Conservation (phyloP, 2,113 vertebrate species). For the Empidonax alnorum region DNA sequence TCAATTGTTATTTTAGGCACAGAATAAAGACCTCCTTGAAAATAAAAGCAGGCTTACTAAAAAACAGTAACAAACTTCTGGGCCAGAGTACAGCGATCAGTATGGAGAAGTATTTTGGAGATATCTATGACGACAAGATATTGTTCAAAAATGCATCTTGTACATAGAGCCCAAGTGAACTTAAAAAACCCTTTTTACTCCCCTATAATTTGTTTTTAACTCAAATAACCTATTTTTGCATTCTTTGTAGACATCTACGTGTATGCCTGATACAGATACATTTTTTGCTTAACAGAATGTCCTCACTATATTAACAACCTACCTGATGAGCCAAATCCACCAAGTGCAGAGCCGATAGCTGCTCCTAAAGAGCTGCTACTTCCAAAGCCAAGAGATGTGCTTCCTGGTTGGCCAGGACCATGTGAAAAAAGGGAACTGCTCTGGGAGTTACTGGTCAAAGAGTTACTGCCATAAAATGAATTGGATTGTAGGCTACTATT, state of each 20-base stretch:
- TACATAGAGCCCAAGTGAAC: not conserved
- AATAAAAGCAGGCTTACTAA: not conserved
- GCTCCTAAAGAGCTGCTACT: constrained; percentile 90
- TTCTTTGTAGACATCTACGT: not conserved
- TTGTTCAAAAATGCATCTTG: not conserved
- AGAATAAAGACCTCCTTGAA: not conserved
- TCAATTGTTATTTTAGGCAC: not conserved
- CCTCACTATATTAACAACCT: constrained; percentile 68
- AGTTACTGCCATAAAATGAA: constrained; percentile 92
- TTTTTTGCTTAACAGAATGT: constrained; percentile 16
- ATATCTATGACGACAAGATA: not conserved
- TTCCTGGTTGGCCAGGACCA: constrained; percentile 86
- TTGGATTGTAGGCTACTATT: constrained; percentile 89
- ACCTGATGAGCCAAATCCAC: constrained; percentile 95
- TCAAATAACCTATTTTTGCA: not conserved
- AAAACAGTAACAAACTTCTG: not conserved
- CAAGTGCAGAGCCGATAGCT: constrained; percentile 91
- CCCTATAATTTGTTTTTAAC: not conserved
- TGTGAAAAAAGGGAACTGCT: constrained; percentile 97
- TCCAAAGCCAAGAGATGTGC: constrained; percentile 92
- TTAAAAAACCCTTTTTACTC: not conserved
- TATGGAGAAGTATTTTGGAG: not conserved
- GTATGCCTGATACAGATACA: not conserved
- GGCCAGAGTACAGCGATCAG: not conserved
- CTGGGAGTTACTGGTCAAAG: constrained; percentile 90